Conservation (phyloP, 2,888 invertebrate genomes). For the Schizotus pectinicornis region DNA sequence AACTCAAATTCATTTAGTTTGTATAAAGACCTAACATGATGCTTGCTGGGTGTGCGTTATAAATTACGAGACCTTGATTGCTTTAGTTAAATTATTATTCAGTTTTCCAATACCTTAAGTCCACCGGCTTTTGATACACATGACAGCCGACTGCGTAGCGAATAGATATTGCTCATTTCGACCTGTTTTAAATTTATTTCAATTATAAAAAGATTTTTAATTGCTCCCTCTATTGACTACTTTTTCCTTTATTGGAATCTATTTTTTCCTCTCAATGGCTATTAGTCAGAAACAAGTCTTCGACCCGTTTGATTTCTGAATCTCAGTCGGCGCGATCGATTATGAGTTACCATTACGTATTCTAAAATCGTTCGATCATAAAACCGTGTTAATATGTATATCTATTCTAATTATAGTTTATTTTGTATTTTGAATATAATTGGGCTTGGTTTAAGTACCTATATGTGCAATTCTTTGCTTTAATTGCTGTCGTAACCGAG, state of each 20-base stretch:
- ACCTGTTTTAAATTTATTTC: conserved; percentile 53
- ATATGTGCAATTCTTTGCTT: conserved; percentile 15
- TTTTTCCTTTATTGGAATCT: conserved; percentile 47
- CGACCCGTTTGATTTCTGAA: conserved; percentile 32
- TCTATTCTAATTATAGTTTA: conserved; percentile 21
- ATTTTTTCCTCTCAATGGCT: conserved; percentile 42
- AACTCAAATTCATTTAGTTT: too few species aligned
- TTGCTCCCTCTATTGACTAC: conserved; percentile 52
- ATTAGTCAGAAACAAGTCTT: conserved; percentile 42
- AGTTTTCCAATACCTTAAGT: conserved; percentile 51
- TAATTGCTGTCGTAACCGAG: conserved; percentile 1
- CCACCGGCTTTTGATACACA: conserved; percentile 53
- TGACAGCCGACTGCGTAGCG: conserved; percentile 47
- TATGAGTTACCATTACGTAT: conserved; percentile 8
- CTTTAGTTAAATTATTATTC: conserved; percentile 54
- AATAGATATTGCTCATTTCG: conserved; percentile 58
- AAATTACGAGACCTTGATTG: conserved; percentile 8
- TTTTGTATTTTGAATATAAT: conserved; percentile 23
- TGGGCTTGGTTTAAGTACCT: conserved; percentile 5
- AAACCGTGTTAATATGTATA: conserved; percentile 7
- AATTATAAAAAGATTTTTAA: conserved; percentile 59
- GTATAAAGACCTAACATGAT: too few species aligned
- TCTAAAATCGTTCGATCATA: conserved; percentile 1
- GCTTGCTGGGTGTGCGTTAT: too few species aligned
- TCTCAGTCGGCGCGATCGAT: conserved; percentile 25